These are phyloP conservation scores for Actinernus sp. DNA, from an alignment of 92 coral and sea anemone species.

Conservation along the genomic window DNA sequence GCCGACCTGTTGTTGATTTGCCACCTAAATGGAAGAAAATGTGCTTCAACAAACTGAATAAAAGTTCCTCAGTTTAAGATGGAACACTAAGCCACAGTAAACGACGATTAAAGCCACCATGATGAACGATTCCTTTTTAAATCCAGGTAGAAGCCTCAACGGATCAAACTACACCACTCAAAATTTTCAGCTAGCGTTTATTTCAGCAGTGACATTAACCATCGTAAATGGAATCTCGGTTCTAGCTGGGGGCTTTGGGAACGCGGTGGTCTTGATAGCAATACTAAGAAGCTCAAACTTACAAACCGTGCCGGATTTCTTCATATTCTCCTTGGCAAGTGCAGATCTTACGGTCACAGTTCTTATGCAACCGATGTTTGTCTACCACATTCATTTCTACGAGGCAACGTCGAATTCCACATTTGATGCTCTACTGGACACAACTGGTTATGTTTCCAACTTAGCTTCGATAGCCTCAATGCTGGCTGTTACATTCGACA, in stretches of 20 bases:
- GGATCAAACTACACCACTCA: too few relatives aligned
- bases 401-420: not conserved
- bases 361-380: not conserved
- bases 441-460: not conserved
- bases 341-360: not conserved
- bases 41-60: too few relatives aligned
- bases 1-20: too few relatives aligned
- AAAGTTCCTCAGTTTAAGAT: too few relatives aligned
- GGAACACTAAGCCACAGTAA: too few relatives aligned
- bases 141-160: too few relatives aligned
- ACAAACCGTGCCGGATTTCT: not conserved
- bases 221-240: not conserved
- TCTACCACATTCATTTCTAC: not conserved
- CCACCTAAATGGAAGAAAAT: too few relatives aligned
- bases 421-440: not conserved
- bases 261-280: not conserved
- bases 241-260: not conserved
- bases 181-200: not conserved
- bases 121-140: too few relatives aligned
- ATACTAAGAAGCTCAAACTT: not conserved
- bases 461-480: not conserved
- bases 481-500: not conserved
- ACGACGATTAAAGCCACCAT: too few relatives aligned
- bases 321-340: not conserved
- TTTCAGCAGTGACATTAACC: not conserved